Evolutionary conservation across 2,797 vertebrate species (phyloP).

Genomic region (Urocyon cinereoargenteus): DNA sequence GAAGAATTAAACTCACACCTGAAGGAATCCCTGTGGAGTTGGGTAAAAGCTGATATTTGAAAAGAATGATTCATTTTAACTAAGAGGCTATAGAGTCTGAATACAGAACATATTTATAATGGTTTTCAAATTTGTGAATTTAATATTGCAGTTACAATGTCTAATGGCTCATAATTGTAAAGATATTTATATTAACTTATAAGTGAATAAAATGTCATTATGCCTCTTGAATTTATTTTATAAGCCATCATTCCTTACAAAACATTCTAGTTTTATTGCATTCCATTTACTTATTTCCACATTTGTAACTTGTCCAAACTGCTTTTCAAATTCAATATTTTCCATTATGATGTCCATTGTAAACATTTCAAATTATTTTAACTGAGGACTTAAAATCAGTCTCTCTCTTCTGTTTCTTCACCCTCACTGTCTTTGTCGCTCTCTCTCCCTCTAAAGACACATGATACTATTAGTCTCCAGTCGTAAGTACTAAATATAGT

Average conservation of each 20-base stretch:
- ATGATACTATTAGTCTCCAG: not conserved
- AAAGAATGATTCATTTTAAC: not conserved
- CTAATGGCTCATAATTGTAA: not conserved
- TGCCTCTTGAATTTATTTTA: constrained; percentile 14
- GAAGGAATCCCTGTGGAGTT: not conserved
- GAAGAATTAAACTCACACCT: constrained; percentile 16
- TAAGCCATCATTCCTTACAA: not conserved
- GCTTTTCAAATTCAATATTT: constrained; percentile 20
- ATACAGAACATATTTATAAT: not conserved
- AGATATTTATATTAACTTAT: not conserved
- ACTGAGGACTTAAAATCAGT: not conserved
- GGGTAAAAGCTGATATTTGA: not conserved
- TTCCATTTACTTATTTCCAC: not conserved
- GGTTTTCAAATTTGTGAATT: not conserved
- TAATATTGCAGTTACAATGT: not conserved
- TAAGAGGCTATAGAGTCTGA: not conserved
- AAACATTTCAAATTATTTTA: not conserved
- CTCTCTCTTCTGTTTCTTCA: not conserved
- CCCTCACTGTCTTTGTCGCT: not conserved
- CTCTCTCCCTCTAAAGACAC: not conserved
- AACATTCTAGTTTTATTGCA: not conserved
- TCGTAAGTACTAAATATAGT: not conserved
- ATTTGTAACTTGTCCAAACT: constrained; percentile 40
- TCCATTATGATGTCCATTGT: not conserved
- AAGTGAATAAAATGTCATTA: constrained; percentile 23